Evolutionary conservation across 2,888 invertebrate genomes (phyloP).

Genomic region (Hypena proboscidalis): DNA sequence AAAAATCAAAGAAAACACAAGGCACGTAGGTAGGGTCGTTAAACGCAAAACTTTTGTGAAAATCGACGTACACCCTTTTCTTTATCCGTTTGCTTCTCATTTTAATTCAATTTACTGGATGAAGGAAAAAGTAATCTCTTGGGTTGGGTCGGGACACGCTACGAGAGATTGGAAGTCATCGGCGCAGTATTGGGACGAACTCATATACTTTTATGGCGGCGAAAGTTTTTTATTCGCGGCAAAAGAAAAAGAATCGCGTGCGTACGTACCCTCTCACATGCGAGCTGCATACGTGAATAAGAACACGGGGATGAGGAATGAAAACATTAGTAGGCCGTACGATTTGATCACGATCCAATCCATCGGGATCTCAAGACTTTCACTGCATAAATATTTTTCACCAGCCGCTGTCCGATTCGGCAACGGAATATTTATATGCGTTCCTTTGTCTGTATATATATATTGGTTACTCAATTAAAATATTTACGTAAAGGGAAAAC

Average conservation of each 20-base stretch:
- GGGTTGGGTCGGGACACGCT: conserved; percentile 79
- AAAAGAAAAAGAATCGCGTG: conserved; percentile 76
- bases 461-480: too few relatives aligned
- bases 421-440: not conserved
- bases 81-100: conserved; percentile 81
- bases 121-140: conserved; percentile 82
- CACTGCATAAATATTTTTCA: conserved; percentile 44
- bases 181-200: conserved; percentile 82
- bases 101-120: conserved; percentile 84
- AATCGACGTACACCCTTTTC: conserved; percentile 76
- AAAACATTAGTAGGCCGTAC: conserved; percentile 65
- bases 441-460: not conserved
- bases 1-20: conserved; percentile 50
- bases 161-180: conserved; percentile 83
- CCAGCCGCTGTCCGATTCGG: conserved; percentile 12
- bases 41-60: conserved; percentile 69
- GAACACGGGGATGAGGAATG: conserved; percentile 60
- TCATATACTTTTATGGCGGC: conserved; percentile 82
- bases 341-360: conserved; percentile 58
- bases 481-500: too few relatives aligned
- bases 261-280: conserved; percentile 58
- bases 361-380: conserved; percentile 46
- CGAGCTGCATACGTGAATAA: conserved; percentile 67
- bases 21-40: conserved; percentile 56
- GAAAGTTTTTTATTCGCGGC: conserved; percentile 80